Base-by-base conservation (phyloP, 2,888 invertebrate species). In the Anagyrus pseudococci region DNA sequence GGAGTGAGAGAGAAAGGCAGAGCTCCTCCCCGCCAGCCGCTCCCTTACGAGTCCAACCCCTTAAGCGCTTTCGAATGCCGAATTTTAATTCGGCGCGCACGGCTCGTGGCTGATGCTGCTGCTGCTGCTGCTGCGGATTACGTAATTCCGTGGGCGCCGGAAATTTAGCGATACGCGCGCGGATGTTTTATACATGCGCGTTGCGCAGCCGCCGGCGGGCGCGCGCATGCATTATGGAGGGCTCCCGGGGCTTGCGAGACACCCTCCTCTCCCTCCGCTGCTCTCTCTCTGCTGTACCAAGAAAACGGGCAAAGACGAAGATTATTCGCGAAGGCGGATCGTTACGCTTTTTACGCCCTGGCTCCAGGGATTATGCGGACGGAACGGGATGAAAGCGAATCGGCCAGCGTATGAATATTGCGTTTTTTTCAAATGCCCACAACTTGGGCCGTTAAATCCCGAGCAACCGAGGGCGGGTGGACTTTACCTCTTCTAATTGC, bases 121-220 rank as follows among this genome's bases (percentile, higher is more conserved):
- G 29, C 4, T 10, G 29, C 4, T 29, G 29, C 29, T 10, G 10
- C 29, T 4, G 29, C 10, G 29, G 29, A 29, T 29, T 29, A 29
- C 29, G 29, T 7, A 17, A 55, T 64, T 69, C 69, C 70, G 67
- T n/a, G n/a, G n/a, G n/a, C 13, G 43, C 47, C 37, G 17, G 15
- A 56, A 50, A 58, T 44, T 48, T 41, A 40, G 29, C 29, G 29
- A 29, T 29, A 26, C 40, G 40, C 47, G 13, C 29, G 43, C 17
- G 17, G 17, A 43, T 19, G 43, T n/a, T 19, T 19, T 19, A 43
- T 43, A 43, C 20, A 43, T 19, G 17, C 43, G n/a, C 43, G 43
- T 2, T 19, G 19, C 17, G 19, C n/a, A n/a, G n/a, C n/a, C n/a
- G n/a, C n/a, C 43, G 19, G 17, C 10, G 19, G 10, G 19, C 43